Conservation (phyloP, 2,888 invertebrate genomes). For the Chrysotoxum bicinctum region DNA sequence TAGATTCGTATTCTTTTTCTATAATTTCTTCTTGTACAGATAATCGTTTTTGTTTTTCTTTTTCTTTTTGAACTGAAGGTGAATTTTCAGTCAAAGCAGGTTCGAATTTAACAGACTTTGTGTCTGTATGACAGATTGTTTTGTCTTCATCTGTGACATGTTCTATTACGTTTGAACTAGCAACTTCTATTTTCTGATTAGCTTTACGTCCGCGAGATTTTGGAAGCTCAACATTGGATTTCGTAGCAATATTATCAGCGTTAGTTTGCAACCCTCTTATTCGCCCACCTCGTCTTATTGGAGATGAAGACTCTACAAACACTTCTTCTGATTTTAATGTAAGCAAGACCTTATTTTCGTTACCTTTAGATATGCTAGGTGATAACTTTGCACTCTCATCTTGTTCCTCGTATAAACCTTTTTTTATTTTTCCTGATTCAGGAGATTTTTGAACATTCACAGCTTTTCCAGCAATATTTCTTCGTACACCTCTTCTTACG, state of each 20-base stretch:
- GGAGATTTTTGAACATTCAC: not conserved
- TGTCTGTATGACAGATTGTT: not conserved
- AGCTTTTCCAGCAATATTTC: not conserved
- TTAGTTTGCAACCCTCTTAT: not conserved
- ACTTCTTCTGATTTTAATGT: not conserved
- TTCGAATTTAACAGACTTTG: not conserved
- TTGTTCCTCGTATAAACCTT: not conserved
- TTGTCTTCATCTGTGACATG: not conserved
- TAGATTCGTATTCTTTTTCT: not conserved
- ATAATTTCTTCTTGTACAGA: not conserved
- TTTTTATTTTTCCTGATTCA: not conserved
- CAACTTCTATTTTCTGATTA: not conserved
- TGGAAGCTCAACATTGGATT: not conserved
- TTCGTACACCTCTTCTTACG: not conserved
- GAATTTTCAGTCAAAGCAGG: not conserved
- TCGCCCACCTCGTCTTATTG: constrained; percentile 12
- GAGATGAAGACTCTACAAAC: not conserved
- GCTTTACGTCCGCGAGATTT: not conserved
- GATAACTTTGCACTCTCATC: not conserved
- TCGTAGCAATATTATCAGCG: not conserved
- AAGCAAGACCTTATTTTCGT: not conserved
- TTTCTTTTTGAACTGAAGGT: not conserved
- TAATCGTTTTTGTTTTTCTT: not conserved
- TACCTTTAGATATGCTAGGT: not conserved
- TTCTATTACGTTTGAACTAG: not conserved